A percentile compares a stretch with the other conserved stretches of the same genome.
These are phyloP conservation scores for Lottia gigantea DNA, from an alignment of 2,888 invertebrate genomes.

Conservation along the genomic window DNA sequence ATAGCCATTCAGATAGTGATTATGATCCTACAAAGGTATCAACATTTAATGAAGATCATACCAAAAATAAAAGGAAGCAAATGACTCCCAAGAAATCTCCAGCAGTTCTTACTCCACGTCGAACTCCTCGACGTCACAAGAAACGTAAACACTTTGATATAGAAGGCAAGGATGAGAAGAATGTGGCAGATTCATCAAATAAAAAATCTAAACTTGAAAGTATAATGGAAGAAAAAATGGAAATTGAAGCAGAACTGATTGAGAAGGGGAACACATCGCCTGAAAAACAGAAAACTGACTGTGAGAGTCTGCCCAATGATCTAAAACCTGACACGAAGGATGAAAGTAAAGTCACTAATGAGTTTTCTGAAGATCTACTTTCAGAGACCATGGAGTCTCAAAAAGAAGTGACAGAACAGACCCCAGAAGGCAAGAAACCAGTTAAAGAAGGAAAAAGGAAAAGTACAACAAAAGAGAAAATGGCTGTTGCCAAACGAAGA, in stretches of 20 bases:
- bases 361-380: not conserved
- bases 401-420: slow-evolving; percentile 34
- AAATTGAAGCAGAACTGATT: not conserved
- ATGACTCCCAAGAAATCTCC: slow-evolving; percentile 40
- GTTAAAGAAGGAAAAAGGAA: slow-evolving; percentile 33
- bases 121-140: slow-evolving; percentile 21
- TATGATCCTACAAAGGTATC: slow-evolving; percentile 21
- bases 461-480: slow-evolving; percentile 50
- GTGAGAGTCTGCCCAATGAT: not conserved
- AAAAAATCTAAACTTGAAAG: slow-evolving; percentile 3
- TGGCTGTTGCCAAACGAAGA: slow-evolving; percentile 41
- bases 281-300: not conserved
- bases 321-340: not conserved
- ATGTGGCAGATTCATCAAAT: slow-evolving; percentile 1
- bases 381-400: slow-evolving; percentile 8
- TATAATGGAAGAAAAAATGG: slow-evolving; percentile 5
- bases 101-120: slow-evolving; percentile 13
- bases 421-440: slow-evolving; percentile 38
- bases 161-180: not conserved
- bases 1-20: not conserved
- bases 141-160: slow-evolving; percentile 3
- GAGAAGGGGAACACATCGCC: not conserved
- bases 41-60: slow-evolving; percentile 12
- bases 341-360: slow-evolving; percentile 13
- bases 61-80: slow-evolving; percentile 40